phyloP scores from a whole-genome alignment of 2,888 invertebrate species.

The Thelaira solivaga region DNA sequence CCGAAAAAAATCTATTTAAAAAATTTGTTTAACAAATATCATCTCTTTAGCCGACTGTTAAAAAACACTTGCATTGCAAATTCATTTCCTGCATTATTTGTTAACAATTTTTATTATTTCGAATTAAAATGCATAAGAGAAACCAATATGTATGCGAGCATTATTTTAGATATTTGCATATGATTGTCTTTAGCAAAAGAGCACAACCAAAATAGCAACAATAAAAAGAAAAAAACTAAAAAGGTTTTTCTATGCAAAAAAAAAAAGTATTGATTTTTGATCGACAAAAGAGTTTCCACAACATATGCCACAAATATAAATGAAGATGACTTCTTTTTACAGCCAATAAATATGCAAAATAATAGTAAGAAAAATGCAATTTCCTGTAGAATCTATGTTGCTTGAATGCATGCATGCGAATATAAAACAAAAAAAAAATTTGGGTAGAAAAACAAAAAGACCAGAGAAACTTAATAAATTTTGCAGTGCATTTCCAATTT shows the following conservation, averaged over 20 bases:
- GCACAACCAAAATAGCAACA: too few relatives aligned
- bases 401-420: too few relatives aligned
- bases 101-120: neutral
- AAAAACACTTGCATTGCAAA: neutral
- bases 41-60: too few relatives aligned
- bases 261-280: conserved; percentile 37
- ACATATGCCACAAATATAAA: conserved; percentile 20
- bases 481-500: neutral
- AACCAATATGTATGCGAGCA: conserved; percentile 3
- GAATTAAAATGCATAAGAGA: neutral
- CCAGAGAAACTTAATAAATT: conserved; percentile 1
- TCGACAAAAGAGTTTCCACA: conserved; percentile 18
- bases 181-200: conserved; percentile 13
- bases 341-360: conserved; percentile 50
- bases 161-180: conserved; percentile 20
- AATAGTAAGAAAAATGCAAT: conserved; percentile 35
- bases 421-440: too few relatives aligned
- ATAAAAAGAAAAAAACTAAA: conserved; percentile 3
- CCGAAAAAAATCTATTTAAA: too few relatives aligned
- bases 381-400: conserved; percentile 35
- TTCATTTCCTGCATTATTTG: neutral
- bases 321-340: conserved; percentile 8
- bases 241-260: conserved; percentile 17
- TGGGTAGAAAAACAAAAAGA: neutral
- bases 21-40: too few relatives aligned